Base-by-base conservation (phyloP, 2,888 invertebrate species). In the Amblyjoppa fuscipennis region DNA sequence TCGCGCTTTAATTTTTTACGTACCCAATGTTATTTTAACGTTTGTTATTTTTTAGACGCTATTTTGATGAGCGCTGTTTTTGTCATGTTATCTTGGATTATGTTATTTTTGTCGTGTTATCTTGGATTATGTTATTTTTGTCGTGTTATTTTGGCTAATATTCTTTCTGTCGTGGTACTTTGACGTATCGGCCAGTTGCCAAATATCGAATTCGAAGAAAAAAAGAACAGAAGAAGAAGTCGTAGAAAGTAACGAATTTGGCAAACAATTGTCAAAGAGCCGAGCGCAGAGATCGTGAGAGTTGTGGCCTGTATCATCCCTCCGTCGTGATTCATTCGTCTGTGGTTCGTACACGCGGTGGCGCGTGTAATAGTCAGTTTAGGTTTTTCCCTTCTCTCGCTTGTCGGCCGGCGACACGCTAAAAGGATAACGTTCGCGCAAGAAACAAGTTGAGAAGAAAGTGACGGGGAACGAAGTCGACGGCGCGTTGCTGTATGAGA, bases 271-370 rank as follows among this genome's bases (percentile, higher is more conserved):
- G 70, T 61, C 51, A 69, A 74, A 73, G 25, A 79, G 13, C n/a
- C 45, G 64, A 56, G 73, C 53, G 56, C 28, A 83, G 73, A 77
- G n/a, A 83, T 68, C 73, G 73, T 68, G 73, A 78, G 78, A 78
- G 59, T 78, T 66, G 45, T 49, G 38, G 74, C 38, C 51, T 68
- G 51, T 68, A 77, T 78, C 73, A 78, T 74, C 25, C 68, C 13
- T 74, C 59, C 59, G 73, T 79, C 79, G 79, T 75, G 83, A 83
- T 83, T 74, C 79, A 79, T 79, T 79, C 68, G 74, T 83, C 83
- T 74, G 74, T 70, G 74, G 79, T 64, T 73, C 73, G 53, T 4
- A 16, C 20, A 5, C 16, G 20, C 68, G 45, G 45, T 16, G 45
- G 77, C 79, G 74, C 70, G 69, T 70, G 64, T 70, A 71, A 80